phyloP scores from a whole-genome alignment of 2,113 vertebrate genomes.

The Corvus cornix region DNA sequence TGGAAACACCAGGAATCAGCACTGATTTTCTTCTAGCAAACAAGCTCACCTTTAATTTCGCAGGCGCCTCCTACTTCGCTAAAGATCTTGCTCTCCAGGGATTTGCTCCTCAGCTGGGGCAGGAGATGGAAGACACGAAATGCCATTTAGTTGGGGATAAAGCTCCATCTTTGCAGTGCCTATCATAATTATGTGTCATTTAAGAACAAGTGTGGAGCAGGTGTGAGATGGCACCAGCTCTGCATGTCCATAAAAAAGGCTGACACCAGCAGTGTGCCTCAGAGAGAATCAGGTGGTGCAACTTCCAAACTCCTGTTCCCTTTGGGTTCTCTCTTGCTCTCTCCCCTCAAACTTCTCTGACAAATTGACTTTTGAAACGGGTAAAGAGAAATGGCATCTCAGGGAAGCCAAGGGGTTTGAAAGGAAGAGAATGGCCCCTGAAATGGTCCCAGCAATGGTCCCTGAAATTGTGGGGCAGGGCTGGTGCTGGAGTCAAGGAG shows the following conservation, averaged over 20 bases:
- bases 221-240: background rate
- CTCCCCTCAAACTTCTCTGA: background rate
- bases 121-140: background rate
- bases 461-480: background rate
- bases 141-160: background rate
- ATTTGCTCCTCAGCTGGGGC: background rate
- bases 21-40: background rate
- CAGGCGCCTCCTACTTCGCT: background rate
- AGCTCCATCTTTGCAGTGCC: background rate
- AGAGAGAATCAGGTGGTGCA: background rate
- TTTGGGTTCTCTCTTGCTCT: background rate
- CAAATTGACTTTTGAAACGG: background rate
- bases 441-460: background rate
- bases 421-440: background rate
- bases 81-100: background rate
- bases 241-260: background rate
- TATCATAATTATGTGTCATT: background rate
- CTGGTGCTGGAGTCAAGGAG: rapidly evolving
- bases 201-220: background rate
- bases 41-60: background rate
- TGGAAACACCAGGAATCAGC: background rate
- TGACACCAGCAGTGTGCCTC: background rate
- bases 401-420: background rate
- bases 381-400: background rate
- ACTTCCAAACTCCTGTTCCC: background rate